Percentiles rank a stretch among this genome's conserved stretches.
Evolutionary conservation across 1,140 invertebrate genomes (phyloP).

Genomic region (Mesaphorura yosii): DNA sequence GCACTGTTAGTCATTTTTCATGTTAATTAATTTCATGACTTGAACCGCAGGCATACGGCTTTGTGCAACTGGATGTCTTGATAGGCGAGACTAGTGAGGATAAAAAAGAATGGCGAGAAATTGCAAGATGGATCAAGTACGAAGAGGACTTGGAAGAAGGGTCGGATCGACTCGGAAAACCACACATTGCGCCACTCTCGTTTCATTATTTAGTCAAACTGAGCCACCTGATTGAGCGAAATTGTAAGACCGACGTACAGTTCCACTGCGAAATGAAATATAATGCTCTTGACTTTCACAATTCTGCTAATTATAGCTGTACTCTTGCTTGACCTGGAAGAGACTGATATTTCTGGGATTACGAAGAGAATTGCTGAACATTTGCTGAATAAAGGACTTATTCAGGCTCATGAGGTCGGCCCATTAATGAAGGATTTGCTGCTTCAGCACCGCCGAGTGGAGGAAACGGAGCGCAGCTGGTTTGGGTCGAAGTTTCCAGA

Average conservation of each 20-base stretch:
- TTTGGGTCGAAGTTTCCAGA: slow-evolving; percentile 33
- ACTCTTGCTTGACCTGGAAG: slow-evolving; percentile 75
- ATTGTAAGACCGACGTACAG: slow-evolving; percentile 42
- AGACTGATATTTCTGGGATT: slow-evolving; percentile 70
- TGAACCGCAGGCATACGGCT: slow-evolving; percentile 3
- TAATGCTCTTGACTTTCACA: slow-evolving; percentile 6
- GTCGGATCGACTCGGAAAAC: slow-evolving; percentile 65
- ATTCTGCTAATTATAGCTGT: slow-evolving; percentile 39
- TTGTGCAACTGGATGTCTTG: slow-evolving; percentile 4
- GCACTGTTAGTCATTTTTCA: too few relatives aligned
- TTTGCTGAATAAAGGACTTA: slow-evolving; percentile 73
- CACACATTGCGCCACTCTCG: slow-evolving; percentile 81
- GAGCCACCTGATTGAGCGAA: slow-evolving; percentile 64
- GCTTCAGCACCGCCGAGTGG: slow-evolving; percentile 67
- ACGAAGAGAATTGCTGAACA: slow-evolving; percentile 67
- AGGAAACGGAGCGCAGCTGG: slow-evolving; percentile 58
- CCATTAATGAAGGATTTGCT: slow-evolving; percentile 71
- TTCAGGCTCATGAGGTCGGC: slow-evolving; percentile 64
- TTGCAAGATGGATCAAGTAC: slow-evolving; percentile 90
- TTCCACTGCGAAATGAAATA: not conserved
- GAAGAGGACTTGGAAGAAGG: slow-evolving; percentile 87
- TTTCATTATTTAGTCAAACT: slow-evolving; percentile 84
- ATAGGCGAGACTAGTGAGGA: slow-evolving; percentile 37
- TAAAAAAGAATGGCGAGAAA: slow-evolving; percentile 79
- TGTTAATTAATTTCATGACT: too few relatives aligned